A percentile compares a stretch with the other conserved stretches of the same genome.
These are phyloP conservation scores for Aphaenogaster floridana DNA, from an alignment of 1,140 invertebrate species.

Conservation along the genomic window DNA sequence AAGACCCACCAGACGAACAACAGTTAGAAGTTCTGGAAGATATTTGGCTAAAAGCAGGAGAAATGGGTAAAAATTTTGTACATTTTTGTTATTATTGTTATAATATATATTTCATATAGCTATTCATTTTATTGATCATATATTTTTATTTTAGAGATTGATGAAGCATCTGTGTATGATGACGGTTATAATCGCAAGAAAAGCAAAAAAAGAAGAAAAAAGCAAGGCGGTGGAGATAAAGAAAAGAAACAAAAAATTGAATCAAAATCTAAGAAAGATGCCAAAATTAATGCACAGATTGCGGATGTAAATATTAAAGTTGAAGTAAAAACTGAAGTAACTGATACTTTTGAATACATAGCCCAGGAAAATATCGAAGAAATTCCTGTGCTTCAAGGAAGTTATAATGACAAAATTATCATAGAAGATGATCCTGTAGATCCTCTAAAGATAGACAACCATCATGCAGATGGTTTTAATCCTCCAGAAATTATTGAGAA, in stretches of 20 bases:
- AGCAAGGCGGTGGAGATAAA: slow-evolving; percentile 68
- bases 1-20: slow-evolving; percentile 90
- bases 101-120: neutral
- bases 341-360: neutral
- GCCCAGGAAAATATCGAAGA: slow-evolving; percentile 35
- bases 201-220: slow-evolving; percentile 83
- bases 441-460: slow-evolving; percentile 40
- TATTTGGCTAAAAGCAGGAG: slow-evolving; percentile 94
- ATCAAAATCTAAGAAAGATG: slow-evolving; percentile 62
- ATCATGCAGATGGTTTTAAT: neutral
- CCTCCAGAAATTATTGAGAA: slow-evolving; percentile 61
- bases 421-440: neutral
- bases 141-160: slow-evolving; percentile 82
- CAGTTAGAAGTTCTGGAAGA: slow-evolving; percentile 93
- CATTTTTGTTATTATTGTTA: slow-evolving; percentile 9
- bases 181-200: slow-evolving; percentile 87
- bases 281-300: slow-evolving; percentile 39
- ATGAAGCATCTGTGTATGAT: slow-evolving; percentile 87
- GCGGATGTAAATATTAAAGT: slow-evolving; percentile 15
- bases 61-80: slow-evolving; percentile 89
- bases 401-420: slow-evolving; percentile 21
- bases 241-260: slow-evolving; percentile 67
- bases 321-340: slow-evolving; percentile 58
- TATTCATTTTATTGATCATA: slow-evolving; percentile 5
- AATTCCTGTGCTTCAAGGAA: slow-evolving; percentile 28